Evolutionary conservation across 1,140 invertebrate genomes (phyloP), one percentile per base, ranked within the genome.

Genomic region (Pogonomyrmex californicus): DNA sequence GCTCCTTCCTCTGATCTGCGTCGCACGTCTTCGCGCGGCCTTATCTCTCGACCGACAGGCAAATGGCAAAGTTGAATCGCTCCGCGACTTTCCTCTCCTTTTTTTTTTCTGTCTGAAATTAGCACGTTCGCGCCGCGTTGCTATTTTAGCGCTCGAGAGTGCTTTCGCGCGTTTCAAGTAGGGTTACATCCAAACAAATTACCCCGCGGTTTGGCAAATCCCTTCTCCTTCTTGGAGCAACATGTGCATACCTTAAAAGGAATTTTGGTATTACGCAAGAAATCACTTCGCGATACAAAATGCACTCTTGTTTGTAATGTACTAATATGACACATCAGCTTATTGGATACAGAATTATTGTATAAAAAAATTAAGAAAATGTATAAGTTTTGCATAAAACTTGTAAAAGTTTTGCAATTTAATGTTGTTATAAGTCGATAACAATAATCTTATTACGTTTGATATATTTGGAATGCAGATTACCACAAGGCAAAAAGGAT

Each of bases 401-500:
- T n/a, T n/a, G n/a, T n/a, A n/a, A n/a, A 38, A 33, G 10, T 30
- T n/a, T 23, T 73, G 10, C 38, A 23, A n/a, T n/a, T n/a, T 70
- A 56, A 30, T n/a, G 17, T 49, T 33, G 17, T 23, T 1, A 44
- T 30, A n/a, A 23, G 58, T 36, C 4, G 2, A 36, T 2, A 23
- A n/a, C 4, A 2, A 58, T 58, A 54, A 56, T 73, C 14, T 17
- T 77, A 2, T 66, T 38, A 56, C 12, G 33, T 23, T 49, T 12
- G 2, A 51, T 70, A 71, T 70, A 81, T 85, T 79, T 63, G 79
- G 44, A 70, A 73, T 92, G n/a, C 81, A 95, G 95, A 94, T 71
- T 92, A 93, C 73, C 91, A 93, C 65, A 94, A 94, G 88, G 92
- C 94, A 82, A 95, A 96, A 94, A 96, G 96, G 90, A 96, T 95